Percentiles rank a stretch among this genome's conserved stretches.
Evolutionary conservation across 1,140 invertebrate genomes (phyloP).

Genomic region (Venturia canescens): DNA sequence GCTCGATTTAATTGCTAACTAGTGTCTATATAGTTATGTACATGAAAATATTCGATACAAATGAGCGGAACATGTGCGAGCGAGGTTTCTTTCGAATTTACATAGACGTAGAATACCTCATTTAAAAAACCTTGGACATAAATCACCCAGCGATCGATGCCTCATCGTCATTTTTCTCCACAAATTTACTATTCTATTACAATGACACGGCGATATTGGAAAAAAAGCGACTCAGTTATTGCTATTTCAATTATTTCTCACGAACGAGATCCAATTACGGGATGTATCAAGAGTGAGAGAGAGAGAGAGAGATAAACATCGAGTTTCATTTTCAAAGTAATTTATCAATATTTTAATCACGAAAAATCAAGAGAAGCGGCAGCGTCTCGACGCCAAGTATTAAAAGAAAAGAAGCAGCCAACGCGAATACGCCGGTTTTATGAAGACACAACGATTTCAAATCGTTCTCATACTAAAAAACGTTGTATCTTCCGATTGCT

Average conservation of each 20-base stretch:
- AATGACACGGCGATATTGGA: neutral
- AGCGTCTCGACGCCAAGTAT: no score
- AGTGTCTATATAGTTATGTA: neutral
- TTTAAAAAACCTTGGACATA: neutral
- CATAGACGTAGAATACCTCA: no score
- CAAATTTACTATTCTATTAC: neutral
- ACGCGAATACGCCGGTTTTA: no score
- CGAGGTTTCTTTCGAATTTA: no score
- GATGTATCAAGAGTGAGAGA: neutral
- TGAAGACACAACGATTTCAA: no score
- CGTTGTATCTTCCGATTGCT: no score
- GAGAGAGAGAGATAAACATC: neutral
- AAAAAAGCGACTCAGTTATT: neutral
- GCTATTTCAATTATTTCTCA: no score
- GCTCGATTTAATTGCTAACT: neutral
- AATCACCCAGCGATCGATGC: neutral
- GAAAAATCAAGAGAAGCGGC: no score
- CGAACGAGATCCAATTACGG: neutral
- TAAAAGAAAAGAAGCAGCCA: no score
- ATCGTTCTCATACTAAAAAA: no score
- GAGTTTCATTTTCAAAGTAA: neutral
- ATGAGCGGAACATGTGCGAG: neutral
- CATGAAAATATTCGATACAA: neutral
- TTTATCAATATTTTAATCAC: constrained; percentile 20
- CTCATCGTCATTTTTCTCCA: neutral